These are phyloP conservation scores for Pampusana beccarii DNA, from an alignment of 2,113 vertebrate species.

Conservation along the genomic window DNA sequence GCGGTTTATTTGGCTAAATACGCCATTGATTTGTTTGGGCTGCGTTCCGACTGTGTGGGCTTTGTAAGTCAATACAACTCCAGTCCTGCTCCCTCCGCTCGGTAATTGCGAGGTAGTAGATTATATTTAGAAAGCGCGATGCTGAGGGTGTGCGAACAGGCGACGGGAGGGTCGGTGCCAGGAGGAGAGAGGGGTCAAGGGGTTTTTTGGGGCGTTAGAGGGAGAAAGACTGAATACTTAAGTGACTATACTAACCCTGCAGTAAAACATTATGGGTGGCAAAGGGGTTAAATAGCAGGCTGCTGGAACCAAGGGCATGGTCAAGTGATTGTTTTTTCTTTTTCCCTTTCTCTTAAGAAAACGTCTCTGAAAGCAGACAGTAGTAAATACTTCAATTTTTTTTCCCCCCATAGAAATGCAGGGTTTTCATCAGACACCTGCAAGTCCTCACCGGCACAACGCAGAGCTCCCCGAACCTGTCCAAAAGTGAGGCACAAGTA, in stretches of 20 bases:
- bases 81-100: slow-evolving; percentile 48
- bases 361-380: background rate
- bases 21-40: slow-evolving; percentile 81
- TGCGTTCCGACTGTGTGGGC: slow-evolving; percentile 69
- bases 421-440: background rate
- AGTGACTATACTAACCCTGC: background rate
- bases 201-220: background rate
- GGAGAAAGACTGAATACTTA: background rate
- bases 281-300: background rate
- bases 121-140: background rate
- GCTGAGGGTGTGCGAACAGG: background rate
- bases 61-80: slow-evolving; percentile 76
- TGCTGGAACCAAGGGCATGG: background rate
- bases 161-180: background rate
- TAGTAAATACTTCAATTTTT: background rate
- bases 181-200: background rate
- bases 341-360: background rate
- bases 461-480: accelerated
- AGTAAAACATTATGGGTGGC: background rate
- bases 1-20: slow-evolving; percentile 72
- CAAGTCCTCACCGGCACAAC: background rate
- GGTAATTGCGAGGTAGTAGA: slow-evolving; percentile 43
- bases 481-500: background rate
- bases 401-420: background rate
- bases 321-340: background rate